These are phyloP conservation scores for Ectobius pallidus DNA, from an alignment of 2,888 invertebrate species.

Conservation along the genomic window DNA sequence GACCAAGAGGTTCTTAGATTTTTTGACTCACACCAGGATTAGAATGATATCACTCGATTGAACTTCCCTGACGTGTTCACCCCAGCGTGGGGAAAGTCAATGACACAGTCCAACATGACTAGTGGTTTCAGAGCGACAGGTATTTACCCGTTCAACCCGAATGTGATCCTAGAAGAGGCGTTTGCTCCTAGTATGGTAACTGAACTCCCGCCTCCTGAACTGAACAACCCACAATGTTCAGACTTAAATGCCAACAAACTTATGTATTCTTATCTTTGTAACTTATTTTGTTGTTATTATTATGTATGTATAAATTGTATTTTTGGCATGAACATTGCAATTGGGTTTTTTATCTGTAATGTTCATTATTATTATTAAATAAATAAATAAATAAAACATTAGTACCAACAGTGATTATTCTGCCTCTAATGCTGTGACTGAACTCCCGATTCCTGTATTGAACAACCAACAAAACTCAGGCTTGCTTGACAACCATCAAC, in stretches of 20 bases:
- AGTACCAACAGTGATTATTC: constrained; percentile 1
- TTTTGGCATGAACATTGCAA: too few relatives aligned
- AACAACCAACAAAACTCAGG: constrained; percentile 1
- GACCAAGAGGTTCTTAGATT: constrained; percentile 18
- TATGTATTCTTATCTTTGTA: too few relatives aligned
- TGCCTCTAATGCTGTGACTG: too few relatives aligned
- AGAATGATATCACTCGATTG: constrained; percentile 27
- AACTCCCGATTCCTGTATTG: neutral
- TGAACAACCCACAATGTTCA: neutral
- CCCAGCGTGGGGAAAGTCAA: neutral
- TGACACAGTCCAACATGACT: constrained; percentile 14
- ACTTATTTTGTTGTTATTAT: too few relatives aligned
- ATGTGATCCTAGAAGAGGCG: constrained; percentile 1
- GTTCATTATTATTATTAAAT: too few relatives aligned
- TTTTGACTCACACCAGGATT: constrained; percentile 8
- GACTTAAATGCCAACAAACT: neutral
- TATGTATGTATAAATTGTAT: too few relatives aligned
- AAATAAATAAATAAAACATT: too few relatives aligned
- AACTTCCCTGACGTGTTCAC: constrained; percentile 20
- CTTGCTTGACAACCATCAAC: constrained; percentile 12
- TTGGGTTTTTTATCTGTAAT: too few relatives aligned
- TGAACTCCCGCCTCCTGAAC: constrained; percentile 14
- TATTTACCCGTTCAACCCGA: constrained; percentile 2
- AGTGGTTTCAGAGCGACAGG: constrained; percentile 12
- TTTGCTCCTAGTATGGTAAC: neutral